These are phyloP conservation scores for Agrenia bidenticulata DNA, from an alignment of 2,888 invertebrate genomes.

Conservation along the genomic window DNA sequence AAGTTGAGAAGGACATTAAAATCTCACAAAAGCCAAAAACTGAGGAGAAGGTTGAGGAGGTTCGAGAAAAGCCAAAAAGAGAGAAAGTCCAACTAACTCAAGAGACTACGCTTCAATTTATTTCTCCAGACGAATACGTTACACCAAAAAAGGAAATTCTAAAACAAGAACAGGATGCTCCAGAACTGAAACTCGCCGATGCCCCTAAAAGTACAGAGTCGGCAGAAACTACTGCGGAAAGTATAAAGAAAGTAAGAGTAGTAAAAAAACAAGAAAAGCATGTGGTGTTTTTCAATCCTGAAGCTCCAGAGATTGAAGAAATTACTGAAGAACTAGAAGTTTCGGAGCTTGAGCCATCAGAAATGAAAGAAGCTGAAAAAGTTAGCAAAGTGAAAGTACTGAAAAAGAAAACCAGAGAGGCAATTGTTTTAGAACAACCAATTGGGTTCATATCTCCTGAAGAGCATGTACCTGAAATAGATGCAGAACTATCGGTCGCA, in stretches of 20 bases:
- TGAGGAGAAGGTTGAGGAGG: conserved; percentile 49
- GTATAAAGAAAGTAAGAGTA: background rate
- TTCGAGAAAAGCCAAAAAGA: conserved; percentile 44
- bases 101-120: background rate
- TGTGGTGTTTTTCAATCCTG: background rate
- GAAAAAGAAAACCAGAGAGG: conserved; percentile 3
- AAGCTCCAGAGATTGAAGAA: background rate
- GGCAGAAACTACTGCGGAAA: background rate
- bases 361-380: background rate
- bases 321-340: background rate
- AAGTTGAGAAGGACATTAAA: background rate
- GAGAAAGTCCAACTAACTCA: conserved; percentile 6
- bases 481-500: background rate
- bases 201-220: background rate
- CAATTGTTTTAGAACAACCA: background rate
- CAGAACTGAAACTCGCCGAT: too few relatives aligned
- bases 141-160: background rate
- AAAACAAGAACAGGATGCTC: background rate
- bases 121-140: background rate
- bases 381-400: background rate
- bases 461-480: background rate
- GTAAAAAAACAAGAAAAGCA: background rate
- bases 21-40: background rate
- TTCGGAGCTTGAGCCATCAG: background rate
- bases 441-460: conserved; percentile 4